These are phyloP conservation scores for Nasua narica DNA, from an alignment of 2,797 vertebrate genomes.

Conservation along the genomic window DNA sequence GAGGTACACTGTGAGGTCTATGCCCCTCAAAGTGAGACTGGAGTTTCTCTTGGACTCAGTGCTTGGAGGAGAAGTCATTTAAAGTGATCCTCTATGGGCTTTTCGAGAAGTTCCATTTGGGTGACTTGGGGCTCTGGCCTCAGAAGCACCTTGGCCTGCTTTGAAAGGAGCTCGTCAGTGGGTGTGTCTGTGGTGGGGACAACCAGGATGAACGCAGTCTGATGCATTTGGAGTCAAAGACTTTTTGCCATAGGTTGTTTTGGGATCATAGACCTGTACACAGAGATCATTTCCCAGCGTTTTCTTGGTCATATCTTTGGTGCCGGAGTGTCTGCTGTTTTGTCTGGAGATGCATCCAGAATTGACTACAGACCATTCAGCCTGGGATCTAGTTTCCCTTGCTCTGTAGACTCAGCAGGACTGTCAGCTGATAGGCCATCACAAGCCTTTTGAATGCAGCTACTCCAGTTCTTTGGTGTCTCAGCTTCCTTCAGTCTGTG, in stretches of 20 bases:
- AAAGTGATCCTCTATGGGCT: background rate
- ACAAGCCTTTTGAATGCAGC: background rate
- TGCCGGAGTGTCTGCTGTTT: slow-evolving; percentile 64
- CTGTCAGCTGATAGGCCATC: background rate
- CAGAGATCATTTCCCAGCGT: background rate
- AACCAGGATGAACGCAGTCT: background rate
- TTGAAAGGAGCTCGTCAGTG: background rate
- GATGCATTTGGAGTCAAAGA: background rate
- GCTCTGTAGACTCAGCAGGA: background rate
- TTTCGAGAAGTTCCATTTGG: background rate
- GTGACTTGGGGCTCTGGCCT: background rate
- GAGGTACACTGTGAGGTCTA: background rate
- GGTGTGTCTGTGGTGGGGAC: background rate
- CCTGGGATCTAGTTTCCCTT: slow-evolving; percentile 21
- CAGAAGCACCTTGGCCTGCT: background rate
- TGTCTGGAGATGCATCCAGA: background rate
- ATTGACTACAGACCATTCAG: background rate
- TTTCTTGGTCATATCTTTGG: slow-evolving; percentile 43
- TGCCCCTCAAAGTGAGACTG: background rate
- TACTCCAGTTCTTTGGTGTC: background rate
- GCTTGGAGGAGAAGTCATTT: background rate
- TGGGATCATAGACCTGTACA: slow-evolving; percentile 22
- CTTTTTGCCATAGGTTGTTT: slow-evolving; percentile 19
- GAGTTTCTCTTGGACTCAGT: background rate
- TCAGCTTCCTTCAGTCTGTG: background rate